Evolutionary conservation across 2,888 invertebrate genomes (phyloP), one percentile per base, ranked within the genome.

Genomic region (Zele albiditarsus): DNA sequence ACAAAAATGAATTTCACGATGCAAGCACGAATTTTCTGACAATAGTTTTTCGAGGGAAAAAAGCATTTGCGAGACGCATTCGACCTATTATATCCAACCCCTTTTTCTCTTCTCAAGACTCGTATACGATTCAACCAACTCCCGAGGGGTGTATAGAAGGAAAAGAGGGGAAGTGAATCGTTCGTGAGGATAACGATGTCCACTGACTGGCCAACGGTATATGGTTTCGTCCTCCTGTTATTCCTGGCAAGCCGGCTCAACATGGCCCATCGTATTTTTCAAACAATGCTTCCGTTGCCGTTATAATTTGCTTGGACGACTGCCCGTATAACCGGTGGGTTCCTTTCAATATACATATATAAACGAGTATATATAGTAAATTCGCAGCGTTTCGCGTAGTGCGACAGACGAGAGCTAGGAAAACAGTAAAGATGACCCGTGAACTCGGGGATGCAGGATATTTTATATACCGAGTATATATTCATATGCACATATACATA

Each of bases 231-330:
- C 80, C 80, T 81, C 84, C 84, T 85, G 86, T 86, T 85, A 85
- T 86, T 84, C 81, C 80, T 81, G 78, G 77, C 78, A 79, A 78
- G 81, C 80, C 79, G 75, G 81, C 71, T 74, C 63, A 73, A 42
- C 53, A 63, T 65, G 69, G 66, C 71, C 70, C 60, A 72, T 73
- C 72, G 82, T 85, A 86, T 86, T 86, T 86, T 85, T 86, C 86
- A 86, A 86, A 86, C 86, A 86, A 86, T 85, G 83, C 79, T 82
- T 80, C 79, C 78, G 78, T 78, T 66, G 72, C 83, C 80, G 83
- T 86, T 85, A 86, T 86, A 85, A 86, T 86, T 86, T 85, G 85
- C 83, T 82, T 84, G 86, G 84, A 84, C 84, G 84, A 82, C 81
- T 84, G 85, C 82, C 82, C 83, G 85, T 82, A 84, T 84, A 85